Evolutionary conservation across 2,888 invertebrate genomes (phyloP), one percentile per base, ranked within the genome.

Genomic region (Papilio gigon): DNA sequence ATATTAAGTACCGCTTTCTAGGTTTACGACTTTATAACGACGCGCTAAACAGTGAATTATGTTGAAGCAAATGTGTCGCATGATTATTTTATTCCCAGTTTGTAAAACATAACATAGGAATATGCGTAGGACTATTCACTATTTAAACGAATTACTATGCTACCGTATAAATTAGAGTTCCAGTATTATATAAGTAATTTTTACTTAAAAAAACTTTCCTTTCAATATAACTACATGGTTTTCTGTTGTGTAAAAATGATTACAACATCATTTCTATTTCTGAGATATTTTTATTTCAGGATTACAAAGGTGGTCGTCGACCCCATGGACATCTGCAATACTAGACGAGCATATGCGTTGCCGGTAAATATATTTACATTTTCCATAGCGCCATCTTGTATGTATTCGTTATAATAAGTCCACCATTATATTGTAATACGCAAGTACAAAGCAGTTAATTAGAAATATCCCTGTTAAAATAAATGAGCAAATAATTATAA

Each of bases 11-110:
- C 75, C 78, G 78, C 81, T 89, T 90, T 88, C 82, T 88, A 84
- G 90, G 89, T 90, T 91, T 91, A 90, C 82, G 87, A 84, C 85
- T 87, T 87, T 85, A 86, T 87, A 90, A 89, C 80, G 84, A 87
- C 87, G 83, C 84, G 87, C 83, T 85, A 86, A 87, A 81, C 83
- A 76, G 78, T 85, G 81, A 86, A 86, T 82, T 87, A 83, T 85
- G 83, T 79, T 78, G 77, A 76, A 80, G 73, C 61, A 71, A 73
- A 77, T 73, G 74, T 76, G 75, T 76, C 72, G 74, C 73, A 73
- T 72, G 73, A 76, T 76, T 77, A 74, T 72, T 75, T 75, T 71
- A 74, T 72, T 72, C 69, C 63, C 70, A 65, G 71, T 68, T 70
- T 63, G 42, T 70, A 56, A 58, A 67, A 61, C 53, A 61, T 61